Conservation (phyloP, 2,888 invertebrate species). For the Allygus modestus region DNA sequence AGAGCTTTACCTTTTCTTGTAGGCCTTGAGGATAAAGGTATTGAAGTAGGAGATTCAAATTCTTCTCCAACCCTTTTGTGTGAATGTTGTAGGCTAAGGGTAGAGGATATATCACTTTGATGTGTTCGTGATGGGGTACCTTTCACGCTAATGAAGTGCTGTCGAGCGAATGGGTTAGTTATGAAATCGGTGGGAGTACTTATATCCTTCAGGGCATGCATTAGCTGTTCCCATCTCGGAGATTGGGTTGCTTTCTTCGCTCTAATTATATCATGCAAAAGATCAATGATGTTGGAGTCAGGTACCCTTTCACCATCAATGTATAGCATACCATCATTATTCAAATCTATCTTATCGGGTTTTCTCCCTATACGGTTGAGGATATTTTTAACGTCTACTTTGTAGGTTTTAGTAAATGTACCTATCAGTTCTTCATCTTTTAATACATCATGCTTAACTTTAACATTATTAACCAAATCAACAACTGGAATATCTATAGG, state of each 20-base stretch:
- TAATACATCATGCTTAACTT: background rate
- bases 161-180: slow-evolving; percentile 25
- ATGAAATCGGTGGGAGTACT: slow-evolving; percentile 18
- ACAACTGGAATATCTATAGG: slow-evolving; percentile 5
- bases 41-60: no score
- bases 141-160: background rate
- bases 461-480: background rate
- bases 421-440: background rate
- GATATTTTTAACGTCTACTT: background rate
- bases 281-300: background rate
- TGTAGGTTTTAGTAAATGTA: slow-evolving; percentile 29
- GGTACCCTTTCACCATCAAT: slow-evolving; percentile 25
- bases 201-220: slow-evolving; percentile 21
- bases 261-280: slow-evolving; percentile 23
- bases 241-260: slow-evolving; percentile 13
- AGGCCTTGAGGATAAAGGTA: background rate
- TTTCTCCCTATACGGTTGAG: background rate
- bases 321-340: slow-evolving; percentile 13
- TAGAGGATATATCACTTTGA: no score
- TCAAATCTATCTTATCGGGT: slow-evolving; percentile 6
- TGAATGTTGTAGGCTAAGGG: no score
- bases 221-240: slow-evolving; percentile 4
- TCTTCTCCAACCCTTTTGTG: no score
- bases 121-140: background rate
- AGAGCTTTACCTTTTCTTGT: no score